These are phyloP conservation scores for Mythimna impura DNA, from an alignment of 2,888 invertebrate genomes.

Conservation along the genomic window DNA sequence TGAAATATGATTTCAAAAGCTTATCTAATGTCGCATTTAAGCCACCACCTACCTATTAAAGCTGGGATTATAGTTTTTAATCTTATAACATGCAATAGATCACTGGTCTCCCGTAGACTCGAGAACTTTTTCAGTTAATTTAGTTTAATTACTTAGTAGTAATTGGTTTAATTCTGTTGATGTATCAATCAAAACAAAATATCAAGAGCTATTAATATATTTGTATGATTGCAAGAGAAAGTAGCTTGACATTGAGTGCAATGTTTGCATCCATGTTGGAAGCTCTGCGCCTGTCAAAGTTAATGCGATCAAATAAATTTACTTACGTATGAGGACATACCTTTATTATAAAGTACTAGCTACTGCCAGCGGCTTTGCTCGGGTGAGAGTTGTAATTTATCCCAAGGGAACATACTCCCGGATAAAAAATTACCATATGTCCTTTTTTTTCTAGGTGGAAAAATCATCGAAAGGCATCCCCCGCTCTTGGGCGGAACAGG, in stretches of 20 bases:
- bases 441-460: no score
- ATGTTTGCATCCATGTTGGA: conserved; percentile 11
- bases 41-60: conserved; percentile 29
- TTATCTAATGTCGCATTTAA: conserved; percentile 34
- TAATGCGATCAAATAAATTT: conserved; percentile 32
- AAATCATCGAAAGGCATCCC: no score
- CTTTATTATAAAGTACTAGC: no score
- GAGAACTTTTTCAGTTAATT: not conserved
- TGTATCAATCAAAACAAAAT: conserved; percentile 26
- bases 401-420: no score
- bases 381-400: no score
- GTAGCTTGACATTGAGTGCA: conserved; percentile 50
- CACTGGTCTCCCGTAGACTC: conserved; percentile 14
- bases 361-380: no score
- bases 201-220: conserved; percentile 22
- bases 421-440: no score
- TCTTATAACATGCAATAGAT: conserved; percentile 36
- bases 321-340: conserved; percentile 1
- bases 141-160: conserved; percentile 2
- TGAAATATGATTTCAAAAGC: conserved; percentile 48
- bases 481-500: no score
- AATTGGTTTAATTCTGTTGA: conserved; percentile 20
- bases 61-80: conserved; percentile 50
- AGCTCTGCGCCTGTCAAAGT: conserved; percentile 35
- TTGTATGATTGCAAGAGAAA: conserved; percentile 25